Evolutionary conservation across 1,140 invertebrate species (phyloP).

Genomic region (Anastatus disparis): DNA sequence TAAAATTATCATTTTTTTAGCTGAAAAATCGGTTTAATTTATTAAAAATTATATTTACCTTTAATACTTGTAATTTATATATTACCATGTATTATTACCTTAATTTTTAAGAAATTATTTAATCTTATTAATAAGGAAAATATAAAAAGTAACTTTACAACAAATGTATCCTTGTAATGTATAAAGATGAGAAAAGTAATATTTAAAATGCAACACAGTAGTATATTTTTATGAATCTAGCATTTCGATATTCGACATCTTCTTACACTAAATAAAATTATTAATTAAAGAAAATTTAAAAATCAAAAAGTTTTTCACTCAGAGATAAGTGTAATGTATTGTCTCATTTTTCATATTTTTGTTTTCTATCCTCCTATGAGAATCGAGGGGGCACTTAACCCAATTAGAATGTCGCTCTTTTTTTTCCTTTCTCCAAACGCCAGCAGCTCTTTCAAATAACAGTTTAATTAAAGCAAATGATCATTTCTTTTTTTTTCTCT

Average conservation of each 20-base stretch:
- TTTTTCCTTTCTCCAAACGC: conserved; percentile 1
- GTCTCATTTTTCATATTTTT: not conserved
- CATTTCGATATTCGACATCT: no score
- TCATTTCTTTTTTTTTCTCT: not conserved
- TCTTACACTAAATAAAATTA: no score
- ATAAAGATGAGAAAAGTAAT: not conserved
- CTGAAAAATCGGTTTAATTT: no score
- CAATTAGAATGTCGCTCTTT: conserved; percentile 19
- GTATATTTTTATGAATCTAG: no score
- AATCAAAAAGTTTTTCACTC: conserved; percentile 10
- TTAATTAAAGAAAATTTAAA: no score
- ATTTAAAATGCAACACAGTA: no score
- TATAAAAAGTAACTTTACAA: not conserved
- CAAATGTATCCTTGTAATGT: not conserved
- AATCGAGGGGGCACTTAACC: conserved; percentile 16
- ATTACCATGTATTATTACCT: no score
- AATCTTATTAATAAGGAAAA: no score
- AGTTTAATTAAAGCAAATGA: conserved; percentile 4
- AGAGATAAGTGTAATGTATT: not conserved
- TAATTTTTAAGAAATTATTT: no score
- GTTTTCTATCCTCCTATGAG: not conserved
- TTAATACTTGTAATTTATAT: no score
- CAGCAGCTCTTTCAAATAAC: not conserved
- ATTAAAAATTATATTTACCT: no score
- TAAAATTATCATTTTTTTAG: no score